A percentile compares a stretch with the other conserved stretches of the same genome.
Conservation (phyloP, 2,888 invertebrate species). For the Xestobium rufovillosum region DNA sequence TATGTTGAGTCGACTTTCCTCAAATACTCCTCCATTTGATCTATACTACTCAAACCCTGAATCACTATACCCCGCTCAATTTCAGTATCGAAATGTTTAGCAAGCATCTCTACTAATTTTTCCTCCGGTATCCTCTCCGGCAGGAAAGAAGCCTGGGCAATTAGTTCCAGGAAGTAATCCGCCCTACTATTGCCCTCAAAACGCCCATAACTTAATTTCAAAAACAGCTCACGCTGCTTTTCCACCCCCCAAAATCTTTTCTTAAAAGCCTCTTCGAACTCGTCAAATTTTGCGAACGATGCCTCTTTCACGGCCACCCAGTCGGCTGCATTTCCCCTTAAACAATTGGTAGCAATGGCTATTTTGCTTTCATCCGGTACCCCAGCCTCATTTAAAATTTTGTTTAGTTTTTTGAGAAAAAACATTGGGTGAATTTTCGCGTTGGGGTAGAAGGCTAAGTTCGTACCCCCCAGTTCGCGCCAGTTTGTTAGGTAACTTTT, state of each 20-base stretch:
- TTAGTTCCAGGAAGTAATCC: constrained; percentile 15
- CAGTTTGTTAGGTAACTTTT: too few species aligned
- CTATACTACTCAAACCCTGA: constrained; percentile 11
- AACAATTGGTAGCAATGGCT: constrained; percentile 8
- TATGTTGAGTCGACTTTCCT: constrained; percentile 14
- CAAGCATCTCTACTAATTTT: constrained; percentile 9
- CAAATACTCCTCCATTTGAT: constrained; percentile 17
- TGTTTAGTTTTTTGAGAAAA: constrained; percentile 13
- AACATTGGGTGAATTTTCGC: constrained; percentile 10
- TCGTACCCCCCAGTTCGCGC: neutral
- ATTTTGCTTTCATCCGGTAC: constrained; percentile 10
- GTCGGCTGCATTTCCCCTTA: constrained; percentile 14
- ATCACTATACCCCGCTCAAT: constrained; percentile 16
- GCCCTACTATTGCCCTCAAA: constrained; percentile 11
- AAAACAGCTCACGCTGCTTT: constrained; percentile 12
- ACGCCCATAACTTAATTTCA: constrained; percentile 8
- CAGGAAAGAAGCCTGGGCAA: constrained; percentile 14
- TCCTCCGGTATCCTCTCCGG: constrained; percentile 8
- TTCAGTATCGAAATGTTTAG: constrained; percentile 15
- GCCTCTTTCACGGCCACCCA: constrained; percentile 12
- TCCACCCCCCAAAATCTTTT: constrained; percentile 10
- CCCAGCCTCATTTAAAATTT: constrained; percentile 12
- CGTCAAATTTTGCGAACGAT: constrained; percentile 8
- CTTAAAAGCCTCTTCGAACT: constrained; percentile 12
- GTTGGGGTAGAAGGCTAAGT: constrained; percentile 8